Conservation (phyloP, 2,888 invertebrate species). For the Ditula angustiorana region DNA sequence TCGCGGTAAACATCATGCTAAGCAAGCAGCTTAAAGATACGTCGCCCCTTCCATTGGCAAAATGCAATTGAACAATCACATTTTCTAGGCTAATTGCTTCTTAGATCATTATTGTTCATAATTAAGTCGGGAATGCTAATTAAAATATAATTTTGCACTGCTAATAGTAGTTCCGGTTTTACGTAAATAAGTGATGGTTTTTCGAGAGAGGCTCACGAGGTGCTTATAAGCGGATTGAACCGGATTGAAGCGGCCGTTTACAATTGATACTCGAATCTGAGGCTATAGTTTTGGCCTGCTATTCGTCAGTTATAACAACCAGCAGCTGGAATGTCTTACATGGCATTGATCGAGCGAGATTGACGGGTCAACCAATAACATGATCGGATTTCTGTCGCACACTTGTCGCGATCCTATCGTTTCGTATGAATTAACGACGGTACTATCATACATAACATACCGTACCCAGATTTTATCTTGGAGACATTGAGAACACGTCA, state of each 20-base stretch:
- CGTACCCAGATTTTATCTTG: not conserved
- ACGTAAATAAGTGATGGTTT: not conserved
- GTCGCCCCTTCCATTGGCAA: not conserved
- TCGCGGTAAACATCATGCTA: too few species aligned
- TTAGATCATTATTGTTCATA: not conserved
- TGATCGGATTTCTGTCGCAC: too few species aligned
- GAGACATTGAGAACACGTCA: not conserved
- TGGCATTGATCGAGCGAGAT: too few species aligned
- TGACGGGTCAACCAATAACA: too few species aligned
- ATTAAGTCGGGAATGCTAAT: not conserved
- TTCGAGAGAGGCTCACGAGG: not conserved
- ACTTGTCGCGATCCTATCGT: too few species aligned
- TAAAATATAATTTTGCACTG: not conserved
- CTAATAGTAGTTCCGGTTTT: constrained; percentile 7
- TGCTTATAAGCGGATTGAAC: not conserved
- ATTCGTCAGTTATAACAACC: too few species aligned
- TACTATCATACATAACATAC: too few species aligned
- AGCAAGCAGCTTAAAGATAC: not conserved
- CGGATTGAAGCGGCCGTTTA: not conserved
- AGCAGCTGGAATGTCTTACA: too few species aligned
- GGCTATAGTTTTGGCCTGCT: too few species aligned
- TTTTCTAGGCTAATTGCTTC: constrained; percentile 17
- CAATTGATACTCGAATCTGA: too few species aligned
- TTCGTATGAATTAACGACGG: too few species aligned
- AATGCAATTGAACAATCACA: constrained; percentile 1